A percentile compares a stretch with the other conserved stretches of the same genome.
phyloP scores from a whole-genome alignment of 1,140 invertebrate species.

The Habropoda laboriosa region DNA sequence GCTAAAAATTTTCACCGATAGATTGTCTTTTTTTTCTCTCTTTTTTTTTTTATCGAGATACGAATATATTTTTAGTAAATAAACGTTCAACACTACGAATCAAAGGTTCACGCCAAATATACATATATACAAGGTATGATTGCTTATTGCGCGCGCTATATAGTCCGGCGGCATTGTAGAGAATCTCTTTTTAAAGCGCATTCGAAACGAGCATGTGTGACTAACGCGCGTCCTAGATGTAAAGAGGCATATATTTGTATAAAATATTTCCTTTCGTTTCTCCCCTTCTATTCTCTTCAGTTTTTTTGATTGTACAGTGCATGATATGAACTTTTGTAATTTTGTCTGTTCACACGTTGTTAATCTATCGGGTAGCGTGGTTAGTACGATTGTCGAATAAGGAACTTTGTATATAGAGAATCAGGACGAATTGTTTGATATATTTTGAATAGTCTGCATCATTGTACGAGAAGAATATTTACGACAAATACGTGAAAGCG shows the following conservation, averaged over 20 bases:
- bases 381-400: slow-evolving; percentile 1
- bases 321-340: slow-evolving; percentile 49
- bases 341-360: slow-evolving; percentile 3
- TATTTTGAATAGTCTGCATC: slow-evolving; percentile 36
- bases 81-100: slow-evolving; percentile 61
- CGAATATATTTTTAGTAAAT: slow-evolving; percentile 41
- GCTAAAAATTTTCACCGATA: slow-evolving; percentile 15
- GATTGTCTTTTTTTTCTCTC: slow-evolving; percentile 27
- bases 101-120: slow-evolving; percentile 71
- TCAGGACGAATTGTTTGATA: slow-evolving; percentile 34
- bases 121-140: slow-evolving; percentile 56
- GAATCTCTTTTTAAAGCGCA: slow-evolving; percentile 50
- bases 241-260: slow-evolving; percentile 60
- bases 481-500: neutral
- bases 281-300: neutral
- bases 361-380: neutral
- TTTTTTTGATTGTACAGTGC: slow-evolving; percentile 62
- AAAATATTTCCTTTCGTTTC: slow-evolving; percentile 42
- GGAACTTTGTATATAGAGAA: slow-evolving; percentile 34
- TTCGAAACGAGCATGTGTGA: slow-evolving; percentile 56
- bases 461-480: neutral
- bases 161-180: slow-evolving; percentile 39
- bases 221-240: slow-evolving; percentile 56
- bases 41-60: slow-evolving; percentile 37
- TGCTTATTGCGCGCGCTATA: slow-evolving; percentile 31